These are phyloP conservation scores for Gopherus flavomarginatus DNA, from an alignment of 2,113 vertebrate genomes.

Conservation along the genomic window DNA sequence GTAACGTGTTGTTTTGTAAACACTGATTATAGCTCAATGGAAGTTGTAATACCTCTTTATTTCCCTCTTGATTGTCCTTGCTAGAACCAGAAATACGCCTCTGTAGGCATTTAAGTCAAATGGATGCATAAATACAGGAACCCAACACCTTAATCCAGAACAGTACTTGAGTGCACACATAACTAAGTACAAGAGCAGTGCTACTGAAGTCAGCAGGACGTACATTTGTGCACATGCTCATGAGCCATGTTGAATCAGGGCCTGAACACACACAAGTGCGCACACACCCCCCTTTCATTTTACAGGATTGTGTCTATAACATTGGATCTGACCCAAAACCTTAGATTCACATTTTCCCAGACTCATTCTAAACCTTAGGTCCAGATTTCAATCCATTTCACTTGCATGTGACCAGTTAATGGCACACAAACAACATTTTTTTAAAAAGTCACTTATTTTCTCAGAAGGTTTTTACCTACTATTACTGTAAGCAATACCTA, in stretches of 20 bases:
- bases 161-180: constrained; percentile 52
- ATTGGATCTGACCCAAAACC: constrained; percentile 24
- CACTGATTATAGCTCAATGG: neutral
- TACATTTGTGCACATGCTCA: constrained; percentile 16
- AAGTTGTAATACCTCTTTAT: constrained; percentile 17
- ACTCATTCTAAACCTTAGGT: neutral
- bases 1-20: constrained; percentile 16
- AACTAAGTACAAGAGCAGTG: constrained; percentile 32
- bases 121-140: constrained; percentile 30
- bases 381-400: neutral
- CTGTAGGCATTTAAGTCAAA: constrained; percentile 51
- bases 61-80: neutral
- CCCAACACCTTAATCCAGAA: constrained; percentile 2
- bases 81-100: constrained; percentile 26
- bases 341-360: neutral
- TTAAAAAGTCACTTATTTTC: neutral
- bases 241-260: neutral
- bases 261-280: constrained; percentile 25
- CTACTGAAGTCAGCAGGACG: constrained; percentile 56
- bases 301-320: neutral
- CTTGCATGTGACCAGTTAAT: neutral
- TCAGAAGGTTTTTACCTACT: neutral
- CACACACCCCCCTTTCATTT: constrained; percentile 27
- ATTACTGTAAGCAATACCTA: neutral
- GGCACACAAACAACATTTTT: neutral